A percentile compares a stretch with the other conserved stretches of the same genome.
Conservation (phyloP, 1,140 invertebrate genomes). For the Drosophila ercepeae region DNA sequence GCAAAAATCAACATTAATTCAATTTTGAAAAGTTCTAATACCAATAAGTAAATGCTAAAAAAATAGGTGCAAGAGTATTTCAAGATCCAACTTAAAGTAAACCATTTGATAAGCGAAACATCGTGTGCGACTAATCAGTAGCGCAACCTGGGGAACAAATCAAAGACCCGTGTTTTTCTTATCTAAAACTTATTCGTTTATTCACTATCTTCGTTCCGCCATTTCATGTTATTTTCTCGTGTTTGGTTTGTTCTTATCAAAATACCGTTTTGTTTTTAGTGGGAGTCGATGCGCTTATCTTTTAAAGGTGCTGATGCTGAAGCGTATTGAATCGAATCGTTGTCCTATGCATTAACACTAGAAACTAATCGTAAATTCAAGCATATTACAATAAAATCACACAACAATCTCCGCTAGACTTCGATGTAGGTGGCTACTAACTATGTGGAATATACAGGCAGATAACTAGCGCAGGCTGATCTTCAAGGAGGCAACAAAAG, state of each 20-base stretch:
- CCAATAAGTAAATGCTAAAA: not conserved
- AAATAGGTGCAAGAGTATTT: not conserved
- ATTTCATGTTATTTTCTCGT: conserved; percentile 18
- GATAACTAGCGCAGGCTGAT: conserved; percentile 11
- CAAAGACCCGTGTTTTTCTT: conserved; percentile 8
- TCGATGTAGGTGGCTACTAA: conserved; percentile 71
- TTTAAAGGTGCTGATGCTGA: conserved; percentile 50
- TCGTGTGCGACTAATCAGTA: not conserved
- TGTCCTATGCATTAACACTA: conserved; percentile 57
- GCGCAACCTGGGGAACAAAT: conserved; percentile 8
- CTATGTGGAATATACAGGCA: conserved; percentile 56
- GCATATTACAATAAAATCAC: conserved; percentile 70
- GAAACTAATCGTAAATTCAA: conserved; percentile 71
- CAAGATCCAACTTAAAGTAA: not conserved
- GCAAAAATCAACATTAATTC: not conserved
- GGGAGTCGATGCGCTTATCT: conserved; percentile 48
- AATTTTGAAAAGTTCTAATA: not conserved
- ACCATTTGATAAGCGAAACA: not conserved
- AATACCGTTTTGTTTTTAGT: conserved; percentile 51
- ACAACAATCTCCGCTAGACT: conserved; percentile 64
- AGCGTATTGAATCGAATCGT: conserved; percentile 58
- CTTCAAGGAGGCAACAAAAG: not conserved
- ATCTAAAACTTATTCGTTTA: conserved; percentile 69
- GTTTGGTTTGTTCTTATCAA: conserved; percentile 65
- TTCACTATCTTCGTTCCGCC: conserved; percentile 30